Evolutionary conservation across 2,113 vertebrate genomes (phyloP).

Genomic region (Bubo blakistoni): DNA sequence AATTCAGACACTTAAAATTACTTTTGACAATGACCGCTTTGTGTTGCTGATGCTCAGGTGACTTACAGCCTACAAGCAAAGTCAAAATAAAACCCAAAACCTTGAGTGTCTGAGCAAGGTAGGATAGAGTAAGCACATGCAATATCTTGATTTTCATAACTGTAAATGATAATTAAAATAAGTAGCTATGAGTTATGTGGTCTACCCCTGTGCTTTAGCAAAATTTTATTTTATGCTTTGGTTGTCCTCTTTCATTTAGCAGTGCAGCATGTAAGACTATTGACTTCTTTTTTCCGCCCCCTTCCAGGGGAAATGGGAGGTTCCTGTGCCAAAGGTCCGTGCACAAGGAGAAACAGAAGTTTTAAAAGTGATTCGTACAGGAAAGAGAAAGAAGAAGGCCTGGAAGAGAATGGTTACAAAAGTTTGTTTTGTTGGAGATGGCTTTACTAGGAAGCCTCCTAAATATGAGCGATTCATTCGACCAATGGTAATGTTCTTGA

Average conservation of each 20-base stretch:
- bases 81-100: not conserved
- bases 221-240: not conserved
- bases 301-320: constrained; percentile 91
- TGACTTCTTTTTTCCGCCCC: not conserved
- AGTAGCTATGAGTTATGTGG: not conserved
- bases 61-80: not conserved
- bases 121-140: not conserved
- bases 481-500: constrained; percentile 85
- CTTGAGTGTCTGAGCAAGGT: not conserved
- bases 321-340: constrained; percentile 94
- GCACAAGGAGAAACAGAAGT: constrained; percentile 98
- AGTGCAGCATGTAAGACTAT: not conserved
- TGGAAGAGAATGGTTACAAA: constrained; percentile 99
- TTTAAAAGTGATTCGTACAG: constrained; percentile 92
- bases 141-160: not conserved
- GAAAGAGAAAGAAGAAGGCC: constrained; percentile 96
- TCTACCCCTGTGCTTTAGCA: not conserved
- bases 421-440: constrained; percentile 96
- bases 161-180: not conserved
- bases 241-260: not conserved
- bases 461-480: constrained; percentile 98
- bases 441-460: constrained; percentile 96
- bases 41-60: not conserved
- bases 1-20: not conserved
- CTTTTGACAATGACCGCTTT: not conserved